Percentiles rank a stretch among this genome's conserved stretches.
These are phyloP conservation scores for Agonopterix alstromeriana DNA, from an alignment of 2,888 invertebrate genomes.

Conservation along the genomic window DNA sequence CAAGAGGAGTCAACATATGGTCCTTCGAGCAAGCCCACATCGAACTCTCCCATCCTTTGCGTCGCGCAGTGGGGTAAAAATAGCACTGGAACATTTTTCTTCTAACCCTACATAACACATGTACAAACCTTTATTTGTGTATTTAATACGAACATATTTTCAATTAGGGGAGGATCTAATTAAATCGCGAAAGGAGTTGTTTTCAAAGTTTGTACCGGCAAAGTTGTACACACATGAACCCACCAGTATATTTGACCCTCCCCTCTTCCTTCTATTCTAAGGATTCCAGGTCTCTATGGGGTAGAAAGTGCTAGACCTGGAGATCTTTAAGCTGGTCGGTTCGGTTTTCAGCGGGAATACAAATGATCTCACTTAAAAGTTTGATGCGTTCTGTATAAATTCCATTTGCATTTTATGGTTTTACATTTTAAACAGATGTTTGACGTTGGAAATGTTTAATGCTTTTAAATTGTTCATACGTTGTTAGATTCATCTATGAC, in stretches of 20 bases:
- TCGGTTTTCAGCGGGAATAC: constrained; percentile 52
- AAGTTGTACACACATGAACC: constrained; percentile 42
- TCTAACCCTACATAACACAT: constrained; percentile 25
- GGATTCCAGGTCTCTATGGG: constrained; percentile 3
- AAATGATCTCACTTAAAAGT: constrained; percentile 67
- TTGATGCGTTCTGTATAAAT: constrained; percentile 65
- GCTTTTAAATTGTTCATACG: too few relatives aligned
- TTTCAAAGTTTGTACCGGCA: constrained; percentile 40
- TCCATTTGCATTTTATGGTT: constrained; percentile 63
- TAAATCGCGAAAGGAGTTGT: constrained; percentile 59
- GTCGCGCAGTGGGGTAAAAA: too few relatives aligned
- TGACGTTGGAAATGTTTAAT: constrained; percentile 1
- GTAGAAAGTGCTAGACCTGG: constrained; percentile 16
- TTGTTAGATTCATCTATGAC: too few relatives aligned
- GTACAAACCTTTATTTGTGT: constrained; percentile 45
- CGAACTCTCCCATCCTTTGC: too few relatives aligned
- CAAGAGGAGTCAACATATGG: too few relatives aligned
- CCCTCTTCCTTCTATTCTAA: constrained; percentile 9
- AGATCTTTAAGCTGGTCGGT: constrained; percentile 31
- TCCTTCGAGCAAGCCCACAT: too few relatives aligned
- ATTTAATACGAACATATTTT: constrained; percentile 59
- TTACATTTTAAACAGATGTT: constrained; percentile 63
- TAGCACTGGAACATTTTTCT: constrained; percentile 4
- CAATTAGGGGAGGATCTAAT: constrained; percentile 58
- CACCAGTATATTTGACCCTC: constrained; percentile 32